A percentile compares a stretch with the other conserved stretches of the same genome.
Evolutionary conservation across 2,888 invertebrate genomes (phyloP).

Genomic region (Dolichomitus sp.): DNA sequence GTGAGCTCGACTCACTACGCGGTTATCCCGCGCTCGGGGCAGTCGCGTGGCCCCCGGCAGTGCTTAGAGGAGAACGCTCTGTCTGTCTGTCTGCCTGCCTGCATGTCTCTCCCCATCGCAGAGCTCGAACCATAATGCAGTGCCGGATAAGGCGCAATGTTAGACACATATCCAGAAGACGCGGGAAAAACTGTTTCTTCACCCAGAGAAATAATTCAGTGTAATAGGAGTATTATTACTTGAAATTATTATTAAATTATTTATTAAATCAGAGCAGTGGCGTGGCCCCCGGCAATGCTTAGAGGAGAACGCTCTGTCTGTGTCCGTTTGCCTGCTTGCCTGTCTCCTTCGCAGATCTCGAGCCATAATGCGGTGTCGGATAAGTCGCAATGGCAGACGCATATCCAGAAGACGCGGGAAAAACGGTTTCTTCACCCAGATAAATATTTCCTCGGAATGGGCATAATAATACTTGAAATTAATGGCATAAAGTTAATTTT

Average conservation of each 20-base stretch:
- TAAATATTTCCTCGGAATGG: too few relatives aligned
- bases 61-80: constrained; percentile 4
- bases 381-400: constrained; percentile 28
- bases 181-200: not conserved
- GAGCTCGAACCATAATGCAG: constrained; percentile 7
- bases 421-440: not conserved
- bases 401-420: not conserved
- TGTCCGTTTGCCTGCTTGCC: not conserved
- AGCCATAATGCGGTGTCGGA: constrained; percentile 3
- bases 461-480: too few relatives aligned
- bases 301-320: not conserved
- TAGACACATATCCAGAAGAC: constrained; percentile 1
- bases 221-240: too few relatives aligned
- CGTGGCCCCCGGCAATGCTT: constrained; percentile 25
- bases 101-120: not conserved
- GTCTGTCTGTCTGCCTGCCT: not conserved
- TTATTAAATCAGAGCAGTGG: constrained; percentile 14
- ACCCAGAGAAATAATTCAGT: not conserved
- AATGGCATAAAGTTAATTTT: too few relatives aligned
- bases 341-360: constrained; percentile 8
- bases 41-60: constrained; percentile 23
- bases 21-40: not conserved
- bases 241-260: too few relatives aligned
- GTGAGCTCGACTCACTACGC: not conserved
- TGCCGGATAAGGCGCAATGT: constrained; percentile 26